Evolutionary conservation across 2,113 vertebrate species (phyloP).

Genomic region (Smithornis capensis): DNA sequence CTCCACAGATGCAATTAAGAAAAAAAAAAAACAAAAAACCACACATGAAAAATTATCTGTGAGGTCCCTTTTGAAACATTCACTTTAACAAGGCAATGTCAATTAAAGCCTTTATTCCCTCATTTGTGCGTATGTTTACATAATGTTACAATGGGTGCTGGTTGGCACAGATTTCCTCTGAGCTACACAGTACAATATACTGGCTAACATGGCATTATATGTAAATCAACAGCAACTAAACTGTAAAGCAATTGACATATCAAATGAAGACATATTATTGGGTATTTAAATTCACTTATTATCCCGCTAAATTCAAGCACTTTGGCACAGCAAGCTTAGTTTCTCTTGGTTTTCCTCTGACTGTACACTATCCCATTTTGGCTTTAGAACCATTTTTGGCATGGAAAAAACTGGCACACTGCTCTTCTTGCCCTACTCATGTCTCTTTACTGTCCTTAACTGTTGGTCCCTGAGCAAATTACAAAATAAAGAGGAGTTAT

Average conservation of each 20-base stretch:
- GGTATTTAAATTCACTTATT: not conserved
- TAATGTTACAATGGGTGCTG: not conserved
- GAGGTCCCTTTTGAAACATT: not conserved
- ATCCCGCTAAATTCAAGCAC: not conserved
- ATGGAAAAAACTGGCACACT: not conserved
- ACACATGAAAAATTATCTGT: not conserved
- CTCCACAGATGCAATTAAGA: not conserved
- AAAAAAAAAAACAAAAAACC: not conserved
- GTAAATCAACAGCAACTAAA: not conserved
- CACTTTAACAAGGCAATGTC: not conserved
- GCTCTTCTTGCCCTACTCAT: not conserved
- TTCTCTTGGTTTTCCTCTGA: not conserved
- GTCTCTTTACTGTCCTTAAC: not conserved
- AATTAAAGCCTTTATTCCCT: not conserved
- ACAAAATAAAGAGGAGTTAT: not conserved
- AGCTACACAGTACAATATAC: not conserved
- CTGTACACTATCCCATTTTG: not conserved
- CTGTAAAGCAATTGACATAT: not conserved
- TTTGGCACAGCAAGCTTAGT: not conserved
- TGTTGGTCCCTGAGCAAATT: not conserved
- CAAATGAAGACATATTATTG: not conserved
- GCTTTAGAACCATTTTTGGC: not conserved
- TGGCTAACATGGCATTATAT: not conserved
- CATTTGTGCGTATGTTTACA: not conserved
- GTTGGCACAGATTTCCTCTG: not conserved